phyloP scores from a whole-genome alignment of 1,140 invertebrate genomes.

The Aphaenogaster ashmeadi region DNA sequence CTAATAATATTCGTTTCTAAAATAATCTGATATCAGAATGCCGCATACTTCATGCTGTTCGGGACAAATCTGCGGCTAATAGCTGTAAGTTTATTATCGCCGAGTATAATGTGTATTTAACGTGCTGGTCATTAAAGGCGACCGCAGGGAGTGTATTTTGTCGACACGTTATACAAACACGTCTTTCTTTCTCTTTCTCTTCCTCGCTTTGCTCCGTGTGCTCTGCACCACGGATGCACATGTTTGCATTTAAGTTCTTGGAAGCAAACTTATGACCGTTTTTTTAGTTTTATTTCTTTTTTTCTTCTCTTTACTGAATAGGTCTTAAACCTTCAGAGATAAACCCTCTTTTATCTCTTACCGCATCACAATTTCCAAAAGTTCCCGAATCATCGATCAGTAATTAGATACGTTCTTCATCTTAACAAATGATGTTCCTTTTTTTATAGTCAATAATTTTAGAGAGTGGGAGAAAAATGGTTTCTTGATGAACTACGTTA shows the following conservation, averaged over 20 bases:
- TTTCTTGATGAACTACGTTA: neutral
- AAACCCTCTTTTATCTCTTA: neutral
- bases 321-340: neutral
- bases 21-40: neutral
- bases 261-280: constrained; percentile 9
- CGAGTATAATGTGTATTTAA: constrained; percentile 37
- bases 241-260: constrained; percentile 55
- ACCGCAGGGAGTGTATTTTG: constrained; percentile 32
- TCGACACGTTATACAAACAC: constrained; percentile 38
- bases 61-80: neutral
- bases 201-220: neutral
- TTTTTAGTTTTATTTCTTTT: neutral
- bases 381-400: neutral
- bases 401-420: constrained; percentile 7
- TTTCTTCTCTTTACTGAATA: neutral
- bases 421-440: too few species aligned
- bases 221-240: constrained; percentile 5
- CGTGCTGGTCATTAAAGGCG: constrained; percentile 21
- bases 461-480: neutral
- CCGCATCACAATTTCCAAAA: neutral
- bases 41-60: neutral
- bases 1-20: neutral
- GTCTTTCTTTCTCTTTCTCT: constrained; percentile 16
- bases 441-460: neutral
- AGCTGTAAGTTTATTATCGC: constrained; percentile 30